Evolutionary conservation across 2,113 vertebrate genomes (phyloP), one percentile per base, ranked within the genome.

Genomic region (Lathamus discolor): DNA sequence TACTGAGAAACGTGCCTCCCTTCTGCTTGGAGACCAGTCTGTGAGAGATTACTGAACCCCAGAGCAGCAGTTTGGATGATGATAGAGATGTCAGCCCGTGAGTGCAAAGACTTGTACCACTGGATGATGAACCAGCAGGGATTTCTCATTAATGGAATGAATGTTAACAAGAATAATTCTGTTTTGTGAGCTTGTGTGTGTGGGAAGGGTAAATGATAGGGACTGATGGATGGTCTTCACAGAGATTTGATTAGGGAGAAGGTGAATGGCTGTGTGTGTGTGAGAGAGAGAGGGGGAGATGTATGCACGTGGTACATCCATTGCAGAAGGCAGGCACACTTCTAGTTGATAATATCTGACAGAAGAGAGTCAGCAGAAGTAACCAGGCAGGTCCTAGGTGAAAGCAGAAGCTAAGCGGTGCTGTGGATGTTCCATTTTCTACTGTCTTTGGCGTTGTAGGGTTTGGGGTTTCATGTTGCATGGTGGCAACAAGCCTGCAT

Each of bases 111-210:
- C 92, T 89, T 73, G 70, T 89, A 92, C 83, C 75, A 57, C 83
- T 88, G 77, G 93, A 93, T 94, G 96, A 89, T 0, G 91, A 94
- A 94, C 95, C 93, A 93, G 78, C 57, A 86, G 96, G 96, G 96
- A 95, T 93, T 96, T 95, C 95, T 96, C 89, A 89, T 96, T 96
- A 96, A 93, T 70, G 83, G 93, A 76, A 82, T 95, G 96, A 95
- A 96, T 96, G 93, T 94, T 97, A 96, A 95, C 96, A 88, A 85
- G 96, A 94, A 81, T 91, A 92, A 94, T 91, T 93, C 86, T 86
- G 92, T 61, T 95, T 93, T 85, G 91, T 94, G 93, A 90, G 87
- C 84, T 76, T 77, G 76, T 63, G 76, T 83, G 77, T 80, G 90
- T 3, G 83, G 2, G 83, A 74, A 83, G 88, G 92, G 81, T 94